Evolutionary conservation across 2,797 vertebrate species (phyloP), one percentile per base, ranked within the genome.

Genomic region (Cyclopterus lumpus): DNA sequence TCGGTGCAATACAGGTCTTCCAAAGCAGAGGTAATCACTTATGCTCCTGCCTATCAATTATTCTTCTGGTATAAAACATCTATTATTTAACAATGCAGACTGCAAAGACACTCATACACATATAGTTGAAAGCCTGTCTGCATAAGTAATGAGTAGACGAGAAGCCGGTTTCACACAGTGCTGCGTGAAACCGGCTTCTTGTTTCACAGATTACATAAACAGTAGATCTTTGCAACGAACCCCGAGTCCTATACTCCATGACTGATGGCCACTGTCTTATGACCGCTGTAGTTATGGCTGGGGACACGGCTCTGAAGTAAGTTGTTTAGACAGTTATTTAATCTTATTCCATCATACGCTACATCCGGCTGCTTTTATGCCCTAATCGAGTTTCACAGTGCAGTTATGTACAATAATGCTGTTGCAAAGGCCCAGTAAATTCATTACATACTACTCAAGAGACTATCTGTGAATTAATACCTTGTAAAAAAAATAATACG

Each of bases 311-410:
- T 86, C 34, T 64, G 10, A 58, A 32, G 51, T 51, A 78, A 80
- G 51, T 67, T 84, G 75, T 75, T 79, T 61, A 16, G 57, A 88
- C 75, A 80, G 67, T 87, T 80, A 79, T 83, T 87, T 84, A 61
- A 90, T 88, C 63, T 79, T 51, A 46, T 73, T 83, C 34, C 73
- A 72, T 30, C 48, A 66, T 69, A 70, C n/a, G 51, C 53, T 38
- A 11, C 64, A 81, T 85, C 79, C 51, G 46, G 65, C 71, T 82
- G 83, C 79, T 83, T 91, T 89, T 79, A 82, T 32, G 68, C 58
- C 84, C 24, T 53, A 88, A 89, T 86, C 82, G 75, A 83, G 77
- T 91, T 92, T 81, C 67, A 76, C 55, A 40, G 73, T 67, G 60
- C 65, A 68, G 69, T 62, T 81, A 53, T 68, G 65, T 70, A 73